phyloP scores from a whole-genome alignment of 2,888 invertebrate species.

The Erpobdella octoculata region DNA sequence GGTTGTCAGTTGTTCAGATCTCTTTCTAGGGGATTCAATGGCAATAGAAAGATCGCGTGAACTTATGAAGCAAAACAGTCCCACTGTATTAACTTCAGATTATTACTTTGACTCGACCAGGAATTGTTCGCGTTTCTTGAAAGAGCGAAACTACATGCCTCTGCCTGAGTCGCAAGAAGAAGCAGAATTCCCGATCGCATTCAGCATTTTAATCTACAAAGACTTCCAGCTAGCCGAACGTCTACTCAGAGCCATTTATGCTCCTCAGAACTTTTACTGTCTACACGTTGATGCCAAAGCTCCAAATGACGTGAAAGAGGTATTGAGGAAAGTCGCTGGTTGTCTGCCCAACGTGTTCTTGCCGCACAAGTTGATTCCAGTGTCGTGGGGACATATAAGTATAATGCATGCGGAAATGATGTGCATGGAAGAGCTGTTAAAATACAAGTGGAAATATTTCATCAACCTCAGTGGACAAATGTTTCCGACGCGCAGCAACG shows the following conservation, averaged over 20 bases:
- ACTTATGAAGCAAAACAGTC: neutral
- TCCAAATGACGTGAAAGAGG: constrained; percentile 35
- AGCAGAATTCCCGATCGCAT: constrained; percentile 44
- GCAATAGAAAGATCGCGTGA: constrained; percentile 16
- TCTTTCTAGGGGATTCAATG: constrained; percentile 14
- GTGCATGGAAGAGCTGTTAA: constrained; percentile 41
- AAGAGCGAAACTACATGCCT: constrained; percentile 31
- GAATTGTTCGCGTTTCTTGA: constrained; percentile 35
- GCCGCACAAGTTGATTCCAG: constrained; percentile 36
- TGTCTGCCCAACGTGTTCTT: constrained; percentile 49
- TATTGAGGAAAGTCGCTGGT: constrained; percentile 38
- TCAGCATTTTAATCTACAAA: constrained; percentile 42
- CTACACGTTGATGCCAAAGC: constrained; percentile 46
- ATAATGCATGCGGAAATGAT: constrained; percentile 43
- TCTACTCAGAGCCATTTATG: constrained; percentile 44
- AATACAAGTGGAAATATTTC: constrained; percentile 46
- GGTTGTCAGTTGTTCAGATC: constrained; percentile 17
- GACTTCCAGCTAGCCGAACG: constrained; percentile 43
- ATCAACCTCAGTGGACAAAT: constrained; percentile 48
- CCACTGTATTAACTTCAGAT: neutral
- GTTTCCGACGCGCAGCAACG: constrained; percentile 46
- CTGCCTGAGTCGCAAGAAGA: constrained; percentile 37
- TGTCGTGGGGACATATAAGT: constrained; percentile 43
- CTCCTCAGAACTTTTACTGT: constrained; percentile 47
- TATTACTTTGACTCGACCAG: constrained; percentile 37